Evolutionary conservation across 2,113 vertebrate genomes (phyloP), one percentile per base, ranked within the genome.

Genomic region (Heteronetta atricapilla): DNA sequence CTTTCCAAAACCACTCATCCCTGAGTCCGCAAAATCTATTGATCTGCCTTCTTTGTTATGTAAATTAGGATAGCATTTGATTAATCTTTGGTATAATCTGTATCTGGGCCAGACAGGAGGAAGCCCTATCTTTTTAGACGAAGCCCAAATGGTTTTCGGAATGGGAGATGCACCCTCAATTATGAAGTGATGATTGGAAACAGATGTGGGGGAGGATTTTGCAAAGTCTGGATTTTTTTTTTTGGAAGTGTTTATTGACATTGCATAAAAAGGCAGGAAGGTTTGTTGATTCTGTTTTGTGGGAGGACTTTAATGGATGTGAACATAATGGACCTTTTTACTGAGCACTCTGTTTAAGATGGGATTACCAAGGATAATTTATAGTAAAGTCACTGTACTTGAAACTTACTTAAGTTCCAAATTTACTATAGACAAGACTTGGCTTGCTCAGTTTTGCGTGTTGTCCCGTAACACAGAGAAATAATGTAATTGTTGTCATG

Each of bases 51-150:
- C 73, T 76, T 90, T 60, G 25, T 95, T 40, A 31, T 36, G 77
- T 56, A 88, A 92, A 91, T 96, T 91, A 86, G 40, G 48, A 66
- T 40, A 90, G 46, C 26, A 48, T 86, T 96, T 86, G 73, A 95
- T 88, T 91, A 44, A 91, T 93, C 53, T 72, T 76, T 73, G 42
- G 12, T 60, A 56, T 44, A 91, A 91, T 50, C 26, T 83, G 2
- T 64, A 81, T 64, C 52, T 83, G 42, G 52, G 56, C 88, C 86
- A 92, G 86, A 38, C 20, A 77, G 67, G 52, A 88, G 86, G 70
- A 83, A 93, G 73, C 26, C 33, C 88, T 95, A 86, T 83, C 75
- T 36, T 90, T 86, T 81, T 36, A 56, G 53, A 33, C 31, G 56
- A 86, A 70, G 55, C 92, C 66, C 82, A 86, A 89, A 88, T 53